phyloP scores from a whole-genome alignment of 2,113 vertebrate species.

The Mola mola region DNA sequence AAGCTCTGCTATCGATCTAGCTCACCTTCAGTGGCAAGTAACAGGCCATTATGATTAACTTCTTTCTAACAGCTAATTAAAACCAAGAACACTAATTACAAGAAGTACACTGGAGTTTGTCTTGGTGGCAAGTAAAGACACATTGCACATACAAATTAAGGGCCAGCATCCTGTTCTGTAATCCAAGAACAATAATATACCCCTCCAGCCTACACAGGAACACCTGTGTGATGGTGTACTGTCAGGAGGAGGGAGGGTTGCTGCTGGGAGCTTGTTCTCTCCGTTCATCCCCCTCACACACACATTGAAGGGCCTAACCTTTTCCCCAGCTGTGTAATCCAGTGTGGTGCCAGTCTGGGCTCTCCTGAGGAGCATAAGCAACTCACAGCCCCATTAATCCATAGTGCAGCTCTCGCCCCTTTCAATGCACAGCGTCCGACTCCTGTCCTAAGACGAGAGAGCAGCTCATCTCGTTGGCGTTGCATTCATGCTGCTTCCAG shows the following conservation, averaged over 20 bases:
- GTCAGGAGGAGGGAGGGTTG: constrained; percentile 33
- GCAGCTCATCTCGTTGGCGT: constrained; percentile 67
- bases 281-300: constrained; percentile 47
- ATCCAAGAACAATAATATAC: no score
- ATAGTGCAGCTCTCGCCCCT: constrained; percentile 56
- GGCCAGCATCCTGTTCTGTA: no score
- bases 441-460: constrained; percentile 55
- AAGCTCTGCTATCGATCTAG: constrained; percentile 48
- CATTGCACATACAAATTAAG: no score
- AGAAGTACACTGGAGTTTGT: no score
- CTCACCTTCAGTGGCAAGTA: constrained; percentile 41
- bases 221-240: constrained; percentile 26
- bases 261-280: constrained; percentile 49
- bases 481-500: constrained; percentile 49
- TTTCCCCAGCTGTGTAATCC: constrained; percentile 70
- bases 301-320: constrained; percentile 64
- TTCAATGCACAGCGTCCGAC: constrained; percentile 45
- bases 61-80: constrained; percentile 53
- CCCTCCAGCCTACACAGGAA: constrained; percentile 1
- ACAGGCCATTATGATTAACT: constrained; percentile 45
- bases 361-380: constrained; percentile 70
- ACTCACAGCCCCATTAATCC: constrained; percentile 67
- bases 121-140: no score
- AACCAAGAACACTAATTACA: no score
- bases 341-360: constrained; percentile 48